A percentile compares a stretch with the other conserved stretches of the same genome.
Evolutionary conservation across 2,888 invertebrate species (phyloP).

Genomic region (Hydroisotoma schaefferi): DNA sequence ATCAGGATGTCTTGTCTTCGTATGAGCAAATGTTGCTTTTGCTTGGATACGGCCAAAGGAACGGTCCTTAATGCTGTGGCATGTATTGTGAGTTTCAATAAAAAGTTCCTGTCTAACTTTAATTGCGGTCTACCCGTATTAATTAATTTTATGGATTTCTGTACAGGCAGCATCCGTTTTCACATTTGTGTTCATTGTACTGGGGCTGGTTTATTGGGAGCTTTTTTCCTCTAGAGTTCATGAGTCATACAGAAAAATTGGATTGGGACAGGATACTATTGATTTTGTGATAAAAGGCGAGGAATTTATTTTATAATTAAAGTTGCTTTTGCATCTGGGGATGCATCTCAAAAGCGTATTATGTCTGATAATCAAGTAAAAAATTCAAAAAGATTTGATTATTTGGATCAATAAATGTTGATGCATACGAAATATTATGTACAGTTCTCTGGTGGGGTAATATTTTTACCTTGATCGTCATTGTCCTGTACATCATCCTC

Average conservation of each 20-base stretch:
- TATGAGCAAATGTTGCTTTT: constrained; percentile 45
- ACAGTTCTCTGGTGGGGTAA: constrained; percentile 48
- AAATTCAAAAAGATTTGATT: too few relatives aligned
- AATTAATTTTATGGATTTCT: neutral
- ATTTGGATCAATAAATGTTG: too few relatives aligned
- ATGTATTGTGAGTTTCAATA: constrained; percentile 37
- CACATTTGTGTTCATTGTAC: constrained; percentile 40
- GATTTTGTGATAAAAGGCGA: constrained; percentile 39
- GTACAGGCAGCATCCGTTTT: constrained; percentile 40
- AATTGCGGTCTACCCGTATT: neutral
- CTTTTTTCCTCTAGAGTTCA: constrained; percentile 34
- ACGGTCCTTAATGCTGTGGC: constrained; percentile 39
- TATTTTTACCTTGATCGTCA: constrained; percentile 44
- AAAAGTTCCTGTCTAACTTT: neutral
- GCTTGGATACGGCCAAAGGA: constrained; percentile 45
- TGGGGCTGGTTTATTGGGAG: constrained; percentile 46
- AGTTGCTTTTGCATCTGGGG: too few relatives aligned
- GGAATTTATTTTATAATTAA: too few relatives aligned
- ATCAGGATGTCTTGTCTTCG: constrained; percentile 29
- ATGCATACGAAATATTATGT: neutral
- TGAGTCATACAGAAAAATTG: constrained; percentile 36
- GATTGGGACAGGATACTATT: constrained; percentile 35
- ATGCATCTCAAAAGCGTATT: too few relatives aligned
- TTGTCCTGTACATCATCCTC: constrained; percentile 39
- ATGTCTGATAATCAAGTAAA: too few relatives aligned